Evolutionary conservation across 2,888 invertebrate species (phyloP), one percentile per base, ranked within the genome.

Genomic region (Myopa testacea): DNA sequence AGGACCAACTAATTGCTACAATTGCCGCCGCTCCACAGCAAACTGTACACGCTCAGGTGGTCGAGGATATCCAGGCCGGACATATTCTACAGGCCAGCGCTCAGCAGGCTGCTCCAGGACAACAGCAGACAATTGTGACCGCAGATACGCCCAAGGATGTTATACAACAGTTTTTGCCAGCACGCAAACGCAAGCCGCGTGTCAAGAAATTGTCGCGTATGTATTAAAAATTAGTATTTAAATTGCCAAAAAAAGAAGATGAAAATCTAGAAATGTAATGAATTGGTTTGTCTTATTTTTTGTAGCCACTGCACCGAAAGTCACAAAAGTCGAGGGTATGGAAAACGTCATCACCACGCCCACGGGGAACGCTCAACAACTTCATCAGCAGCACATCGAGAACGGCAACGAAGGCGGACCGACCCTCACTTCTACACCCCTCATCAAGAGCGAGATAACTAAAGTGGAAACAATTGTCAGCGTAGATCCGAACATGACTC

Each of bases 111-210:
- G 82, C 85, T 76, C 84, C 84, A 71, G 86, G 85, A 84, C 88
- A 88, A 76, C 84, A 83, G 60, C 87, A 86, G 75, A 86, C 88
- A 74, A 88, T 88, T 82, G 82, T 87, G 79, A 88, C 89, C 77
- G 83, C 85, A 10, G 87, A 90, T 77, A 89, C 90, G 62, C 83
- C 84, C 82, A 90, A 81, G 78, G 88, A 88, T 83, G 89, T 88
- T 37, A 90, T 90, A 75, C 91, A 90, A 83, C 89, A 91, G 75
- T 91, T 90, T 82, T 89, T 91, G 78, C 91, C 91, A 50, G 88
- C 91, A 70, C 89, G 91, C 52, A 90, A 91, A 81, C 90, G 91
- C 75, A 92, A 91, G 85, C 91, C 91, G 79, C 90, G 91, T 80
- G 90, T 91, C 80, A 91, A 91, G 82, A 90, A 89, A 84, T 86